Evolutionary conservation across 2,113 vertebrate genomes (phyloP).

Genomic region (Leptobrachium ailaonicum): DNA sequence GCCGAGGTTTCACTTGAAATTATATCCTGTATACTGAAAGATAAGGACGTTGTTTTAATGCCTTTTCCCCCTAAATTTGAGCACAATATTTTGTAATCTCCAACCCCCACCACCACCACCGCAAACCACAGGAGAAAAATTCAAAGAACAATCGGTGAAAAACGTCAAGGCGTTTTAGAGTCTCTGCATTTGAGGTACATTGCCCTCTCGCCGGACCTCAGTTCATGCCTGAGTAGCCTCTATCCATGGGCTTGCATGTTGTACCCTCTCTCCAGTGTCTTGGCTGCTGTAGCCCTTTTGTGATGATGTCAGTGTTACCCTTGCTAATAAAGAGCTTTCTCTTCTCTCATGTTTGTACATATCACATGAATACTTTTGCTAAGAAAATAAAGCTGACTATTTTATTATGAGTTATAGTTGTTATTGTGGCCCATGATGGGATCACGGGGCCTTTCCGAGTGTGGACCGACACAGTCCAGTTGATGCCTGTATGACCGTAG

Average conservation of each 20-base stretch:
- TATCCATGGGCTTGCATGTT: slow-evolving; percentile 36
- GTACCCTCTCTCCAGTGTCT: slow-evolving; percentile 29
- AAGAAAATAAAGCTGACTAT: slow-evolving; percentile 49
- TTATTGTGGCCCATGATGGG: slow-evolving; percentile 35
- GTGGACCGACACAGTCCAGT: not conserved
- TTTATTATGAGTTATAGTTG: slow-evolving; percentile 49
- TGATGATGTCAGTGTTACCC: slow-evolving; percentile 41
- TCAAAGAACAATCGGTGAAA: not conserved
- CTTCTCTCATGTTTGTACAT: slow-evolving; percentile 48
- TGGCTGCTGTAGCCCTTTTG: slow-evolving; percentile 44
- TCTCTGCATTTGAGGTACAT: slow-evolving; percentile 24
- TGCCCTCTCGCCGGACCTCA: not conserved
- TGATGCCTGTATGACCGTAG: no score
- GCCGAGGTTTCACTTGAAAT: slow-evolving; percentile 1
- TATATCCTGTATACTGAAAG: slow-evolving; percentile 5
- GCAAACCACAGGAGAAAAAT: not conserved
- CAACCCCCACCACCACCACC: not conserved
- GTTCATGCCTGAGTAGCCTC: slow-evolving; percentile 23
- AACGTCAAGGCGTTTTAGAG: not conserved
- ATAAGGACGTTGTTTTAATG: not conserved
- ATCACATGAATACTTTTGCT: slow-evolving; percentile 49
- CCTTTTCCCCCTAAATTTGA: slow-evolving; percentile 11
- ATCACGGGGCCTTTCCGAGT: slow-evolving; percentile 13
- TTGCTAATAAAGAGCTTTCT: slow-evolving; percentile 49
- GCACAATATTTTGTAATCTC: slow-evolving; percentile 42